These are phyloP conservation scores for Jordanella pulchra DNA, from an alignment of 2,797 vertebrate species.

Conservation along the genomic window DNA sequence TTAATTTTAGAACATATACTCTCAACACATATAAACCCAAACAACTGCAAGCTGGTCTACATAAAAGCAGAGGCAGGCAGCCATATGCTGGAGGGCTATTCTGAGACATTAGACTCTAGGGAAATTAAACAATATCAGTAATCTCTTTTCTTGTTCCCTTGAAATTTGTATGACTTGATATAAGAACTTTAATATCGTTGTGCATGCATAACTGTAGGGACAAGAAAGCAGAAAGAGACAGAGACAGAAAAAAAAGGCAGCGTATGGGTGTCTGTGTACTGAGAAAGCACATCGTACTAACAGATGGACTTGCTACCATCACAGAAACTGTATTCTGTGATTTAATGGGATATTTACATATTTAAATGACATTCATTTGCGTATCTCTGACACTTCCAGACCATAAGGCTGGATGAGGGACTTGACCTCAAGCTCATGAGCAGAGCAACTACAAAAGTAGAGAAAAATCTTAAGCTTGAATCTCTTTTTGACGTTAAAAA, in stretches of 20 bases:
- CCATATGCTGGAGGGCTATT: conserved; percentile 59
- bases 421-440: conserved; percentile 39
- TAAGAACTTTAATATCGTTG: conserved; percentile 65
- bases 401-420: conserved; percentile 16
- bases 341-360: conserved; percentile 50
- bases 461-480: not conserved
- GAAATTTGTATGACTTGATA: conserved; percentile 66
- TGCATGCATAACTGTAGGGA: conserved; percentile 52
- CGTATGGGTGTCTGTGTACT: conserved; percentile 34
- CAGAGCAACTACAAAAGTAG: conserved; percentile 40
- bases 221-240: conserved; percentile 7
- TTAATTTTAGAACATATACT: conserved; percentile 21
- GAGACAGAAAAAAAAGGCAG: conserved; percentile 22
- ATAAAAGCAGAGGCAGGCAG: conserved; percentile 38
- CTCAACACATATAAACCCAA: conserved; percentile 20
- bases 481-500: not conserved
- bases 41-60: conserved; percentile 22
- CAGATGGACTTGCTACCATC: conserved; percentile 62
- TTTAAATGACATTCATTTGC: conserved; percentile 59
- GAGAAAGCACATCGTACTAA: conserved; percentile 54
- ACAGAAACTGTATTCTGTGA: conserved; percentile 35
- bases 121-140: conserved; percentile 75
- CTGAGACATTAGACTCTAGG: conserved; percentile 57
- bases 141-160: conserved; percentile 67
- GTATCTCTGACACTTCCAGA: conserved; percentile 45